Evolutionary conservation across 37 sponge, comb jelly and placozoan species (phyloP).

Genomic region (Geodia barretti): DNA sequence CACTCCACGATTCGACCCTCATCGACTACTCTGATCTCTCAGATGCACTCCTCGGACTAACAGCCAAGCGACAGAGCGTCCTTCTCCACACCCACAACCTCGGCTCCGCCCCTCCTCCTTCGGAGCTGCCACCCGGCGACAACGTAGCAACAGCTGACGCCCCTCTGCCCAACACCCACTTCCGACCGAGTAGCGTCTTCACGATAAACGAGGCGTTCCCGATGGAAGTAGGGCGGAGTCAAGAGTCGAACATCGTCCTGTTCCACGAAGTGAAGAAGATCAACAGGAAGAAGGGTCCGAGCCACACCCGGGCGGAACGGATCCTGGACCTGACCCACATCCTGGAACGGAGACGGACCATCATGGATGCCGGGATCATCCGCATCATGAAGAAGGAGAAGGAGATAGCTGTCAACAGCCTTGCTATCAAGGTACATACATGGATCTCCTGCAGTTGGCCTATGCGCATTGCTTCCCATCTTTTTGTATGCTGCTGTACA

Average conservation of each 20-base stretch:
- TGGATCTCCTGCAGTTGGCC: too few species aligned
- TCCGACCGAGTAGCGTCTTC: constrained; percentile 24
- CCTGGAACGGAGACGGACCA: constrained; percentile 62
- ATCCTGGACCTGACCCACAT: constrained; percentile 42
- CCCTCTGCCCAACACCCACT: constrained; percentile 10
- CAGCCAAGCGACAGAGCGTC: constrained; percentile 28
- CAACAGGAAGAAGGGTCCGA: background rate
- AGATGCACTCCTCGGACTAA: constrained; percentile 41
- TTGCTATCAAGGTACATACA: constrained; percentile 51
- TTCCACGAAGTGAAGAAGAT: constrained; percentile 13
- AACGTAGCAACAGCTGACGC: background rate
- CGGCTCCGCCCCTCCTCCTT: constrained; percentile 9
- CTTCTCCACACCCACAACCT: too few species aligned
- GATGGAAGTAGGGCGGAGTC: background rate
- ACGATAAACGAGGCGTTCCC: constrained; percentile 33
- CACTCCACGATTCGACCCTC: constrained; percentile 19
- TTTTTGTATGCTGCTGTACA: background rate
- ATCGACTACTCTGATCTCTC: constrained; percentile 31
- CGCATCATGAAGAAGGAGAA: constrained; percentile 71
- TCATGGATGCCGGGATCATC: constrained; percentile 70
- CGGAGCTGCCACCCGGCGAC: background rate
- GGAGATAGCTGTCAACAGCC: constrained; percentile 50
- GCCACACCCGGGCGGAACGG: constrained; percentile 1
- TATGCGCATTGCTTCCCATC: background rate
- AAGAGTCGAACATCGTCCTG: background rate